A percentile compares a stretch with the other conserved stretches of the same genome.
Conservation (phyloP, 2,797 vertebrate genomes). For the Coranthus polyacanthus region DNA sequence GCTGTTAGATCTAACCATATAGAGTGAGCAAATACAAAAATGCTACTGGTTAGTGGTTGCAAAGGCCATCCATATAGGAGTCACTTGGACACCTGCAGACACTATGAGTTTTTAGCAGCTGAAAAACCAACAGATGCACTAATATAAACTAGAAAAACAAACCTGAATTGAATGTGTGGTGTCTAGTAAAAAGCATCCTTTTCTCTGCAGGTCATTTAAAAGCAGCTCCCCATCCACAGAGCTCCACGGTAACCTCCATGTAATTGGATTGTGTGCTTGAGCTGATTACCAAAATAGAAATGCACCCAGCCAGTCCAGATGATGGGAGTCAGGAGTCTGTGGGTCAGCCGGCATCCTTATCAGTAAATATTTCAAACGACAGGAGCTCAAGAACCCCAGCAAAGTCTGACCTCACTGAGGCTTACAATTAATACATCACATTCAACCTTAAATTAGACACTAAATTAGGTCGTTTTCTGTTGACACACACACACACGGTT, state of each 20-base stretch:
- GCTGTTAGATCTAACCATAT: no score
- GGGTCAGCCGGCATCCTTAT: conserved; percentile 54
- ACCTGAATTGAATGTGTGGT: background rate
- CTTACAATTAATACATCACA: background rate
- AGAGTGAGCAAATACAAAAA: no score
- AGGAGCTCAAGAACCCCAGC: background rate
- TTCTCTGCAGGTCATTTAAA: conserved; percentile 56
- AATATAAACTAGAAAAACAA: no score
- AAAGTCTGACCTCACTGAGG: background rate
- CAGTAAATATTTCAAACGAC: conserved; percentile 55
- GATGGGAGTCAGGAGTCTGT: conserved; percentile 73
- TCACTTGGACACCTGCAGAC: no score
- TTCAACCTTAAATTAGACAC: background rate
- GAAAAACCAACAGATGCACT: no score
- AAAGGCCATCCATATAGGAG: no score
- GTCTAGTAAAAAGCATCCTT: conserved; percentile 20
- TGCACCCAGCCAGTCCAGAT: conserved; percentile 63
- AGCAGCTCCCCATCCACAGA: conserved; percentile 34
- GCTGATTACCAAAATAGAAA: conserved; percentile 82
- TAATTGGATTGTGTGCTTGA: conserved; percentile 83
- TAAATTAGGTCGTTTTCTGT: background rate
- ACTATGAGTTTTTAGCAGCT: no score
- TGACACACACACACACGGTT: background rate
- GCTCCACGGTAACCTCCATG: conserved; percentile 61
- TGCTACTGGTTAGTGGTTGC: no score